These are phyloP conservation scores for Lasioglossum figueresi DNA, from an alignment of 2,888 invertebrate genomes.

Conservation along the genomic window DNA sequence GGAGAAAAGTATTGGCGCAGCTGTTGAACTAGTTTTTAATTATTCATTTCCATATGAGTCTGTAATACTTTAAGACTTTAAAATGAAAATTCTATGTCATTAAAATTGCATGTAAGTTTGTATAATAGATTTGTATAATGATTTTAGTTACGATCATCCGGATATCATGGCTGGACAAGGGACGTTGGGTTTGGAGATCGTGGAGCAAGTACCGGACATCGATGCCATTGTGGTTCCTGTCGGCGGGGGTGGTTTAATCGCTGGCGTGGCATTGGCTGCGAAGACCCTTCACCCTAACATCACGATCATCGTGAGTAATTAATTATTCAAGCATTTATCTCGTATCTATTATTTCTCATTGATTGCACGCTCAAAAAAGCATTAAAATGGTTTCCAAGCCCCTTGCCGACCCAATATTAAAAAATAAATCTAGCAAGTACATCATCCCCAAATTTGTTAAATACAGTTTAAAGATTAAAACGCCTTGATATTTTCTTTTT, in stretches of 20 bases:
- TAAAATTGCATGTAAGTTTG: not conserved
- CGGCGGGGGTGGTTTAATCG: slow-evolving; percentile 97
- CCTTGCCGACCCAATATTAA: not conserved
- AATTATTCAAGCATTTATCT: not conserved
- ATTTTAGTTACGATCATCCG: slow-evolving; percentile 94
- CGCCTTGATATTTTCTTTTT: not conserved
- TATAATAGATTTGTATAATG: not conserved
- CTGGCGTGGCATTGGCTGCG: slow-evolving; percentile 95
- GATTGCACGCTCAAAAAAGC: not conserved
- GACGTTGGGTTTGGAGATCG: slow-evolving; percentile 95
- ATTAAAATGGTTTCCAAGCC: not conserved
- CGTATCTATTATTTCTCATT: not conserved
- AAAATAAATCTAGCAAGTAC: not conserved
- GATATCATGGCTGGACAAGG: slow-evolving; percentile 98
- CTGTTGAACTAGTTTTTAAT: not conserved
- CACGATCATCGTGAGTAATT: slow-evolving; percentile 91
- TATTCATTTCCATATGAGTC: not conserved
- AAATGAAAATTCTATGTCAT: not conserved
- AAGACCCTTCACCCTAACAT: slow-evolving; percentile 93
- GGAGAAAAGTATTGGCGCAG: not conserved
- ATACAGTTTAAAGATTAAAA: not conserved
- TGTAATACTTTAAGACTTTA: too few species aligned
- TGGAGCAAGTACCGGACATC: slow-evolving; percentile 94
- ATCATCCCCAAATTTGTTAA: not conserved
- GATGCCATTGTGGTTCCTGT: slow-evolving; percentile 97